A percentile compares a stretch with the other conserved stretches of the same genome.
Evolutionary conservation across 2,797 vertebrate genomes (phyloP).

Genomic region (Euthynnus affinis): DNA sequence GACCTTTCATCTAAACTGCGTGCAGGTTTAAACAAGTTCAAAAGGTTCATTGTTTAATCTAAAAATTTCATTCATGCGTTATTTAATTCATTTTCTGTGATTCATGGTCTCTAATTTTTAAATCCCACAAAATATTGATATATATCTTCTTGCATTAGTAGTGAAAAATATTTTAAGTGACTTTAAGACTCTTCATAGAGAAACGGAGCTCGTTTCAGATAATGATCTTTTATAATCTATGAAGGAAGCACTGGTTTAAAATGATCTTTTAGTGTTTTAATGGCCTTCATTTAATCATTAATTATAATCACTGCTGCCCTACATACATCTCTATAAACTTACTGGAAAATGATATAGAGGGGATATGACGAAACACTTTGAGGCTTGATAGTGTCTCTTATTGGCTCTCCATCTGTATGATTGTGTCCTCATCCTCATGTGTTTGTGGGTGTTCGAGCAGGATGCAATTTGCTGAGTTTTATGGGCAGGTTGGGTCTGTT

Average conservation of each 20-base stretch:
- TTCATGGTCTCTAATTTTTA: neutral
- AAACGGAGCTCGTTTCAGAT: neutral
- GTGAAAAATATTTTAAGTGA: too few relatives aligned
- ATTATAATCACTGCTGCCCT: neutral
- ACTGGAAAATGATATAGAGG: neutral
- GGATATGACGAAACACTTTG: neutral
- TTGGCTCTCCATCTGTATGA: conserved; percentile 43
- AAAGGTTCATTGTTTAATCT: neutral
- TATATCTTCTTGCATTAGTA: too few relatives aligned
- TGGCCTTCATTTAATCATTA: neutral
- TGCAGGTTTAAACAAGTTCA: neutral
- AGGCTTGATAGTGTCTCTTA: conserved; percentile 1
- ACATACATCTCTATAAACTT: neutral
- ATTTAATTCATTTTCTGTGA: neutral
- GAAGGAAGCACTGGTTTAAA: neutral
- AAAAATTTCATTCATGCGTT: neutral
- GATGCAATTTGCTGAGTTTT: conserved; percentile 72
- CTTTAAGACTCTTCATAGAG: too few relatives aligned
- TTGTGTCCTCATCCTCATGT: conserved; percentile 39
- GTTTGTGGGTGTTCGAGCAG: conserved; percentile 58
- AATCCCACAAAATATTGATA: too few relatives aligned
- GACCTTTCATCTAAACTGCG: neutral
- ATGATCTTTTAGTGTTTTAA: neutral
- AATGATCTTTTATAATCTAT: neutral
- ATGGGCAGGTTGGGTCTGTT: conserved; percentile 78